Evolutionary conservation across 2,888 invertebrate genomes (phyloP), one percentile per base, ranked within the genome.

Genomic region (Sepioteuthis lessoniana): DNA sequence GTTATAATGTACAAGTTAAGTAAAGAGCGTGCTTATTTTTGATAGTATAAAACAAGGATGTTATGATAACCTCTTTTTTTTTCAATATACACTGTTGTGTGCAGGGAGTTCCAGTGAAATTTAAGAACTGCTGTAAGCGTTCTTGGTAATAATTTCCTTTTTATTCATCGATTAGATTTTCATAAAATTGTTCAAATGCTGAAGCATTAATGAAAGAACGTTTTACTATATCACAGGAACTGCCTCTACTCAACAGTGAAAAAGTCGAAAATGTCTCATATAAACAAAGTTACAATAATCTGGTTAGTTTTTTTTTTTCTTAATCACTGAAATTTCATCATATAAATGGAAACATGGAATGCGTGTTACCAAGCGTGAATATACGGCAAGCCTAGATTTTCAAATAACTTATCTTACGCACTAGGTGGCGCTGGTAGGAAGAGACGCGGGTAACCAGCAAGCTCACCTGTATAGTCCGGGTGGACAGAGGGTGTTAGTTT

Each of bases 381-480:
- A 35, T 76, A n/a, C 76, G n/a, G 76, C 76, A 76, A 76, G 76
- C n/a, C 76, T 76, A 76, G n/a, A n/a, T 76, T 76, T 76, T 76
- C 35, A n/a, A 76, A 35, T 76, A 16, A 16, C 76, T 76, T 76
- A 76, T 76, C 76, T n/a, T 76, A 76, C 76, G 76, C 76, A 76
- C n/a, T 76, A 76, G 76, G 76, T 76, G 76, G 76, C 76, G 76
- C 76, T 76, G 76, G 76, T 35, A 35, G 76, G 76, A 35, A 35
- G 76, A 35, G 76, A 76, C 35, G 76, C 35, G 35, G 76, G 3
- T 16, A 76, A n/a, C 76, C 76, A 76, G 76, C 76, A 76, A 76
- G 76, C 76, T 76, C 76, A 76, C 76, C 76, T 76, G 76, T 76
- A 35, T 76, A 13, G 76, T 76, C 76, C 76, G 76, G n/a, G 76